Conservation (phyloP, 2,113 vertebrate species). For the Oxygymnocypris stewartii region DNA sequence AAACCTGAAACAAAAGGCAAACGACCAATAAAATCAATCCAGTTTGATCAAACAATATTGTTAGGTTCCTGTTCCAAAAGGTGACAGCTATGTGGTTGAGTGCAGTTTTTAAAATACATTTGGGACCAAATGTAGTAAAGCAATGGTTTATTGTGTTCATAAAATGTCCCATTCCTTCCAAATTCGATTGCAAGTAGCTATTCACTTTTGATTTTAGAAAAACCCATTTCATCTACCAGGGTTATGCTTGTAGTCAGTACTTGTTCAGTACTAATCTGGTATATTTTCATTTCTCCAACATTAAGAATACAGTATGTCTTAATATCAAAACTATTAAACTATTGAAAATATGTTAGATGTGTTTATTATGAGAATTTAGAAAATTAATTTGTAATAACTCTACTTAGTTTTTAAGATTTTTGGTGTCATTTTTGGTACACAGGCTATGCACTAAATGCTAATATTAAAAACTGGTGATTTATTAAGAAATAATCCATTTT, state of each 20-base stretch:
- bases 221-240: neutral
- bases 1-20: neutral
- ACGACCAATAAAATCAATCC: neutral
- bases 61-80: neutral
- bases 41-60: slow-evolving; percentile 30
- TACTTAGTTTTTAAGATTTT: neutral
- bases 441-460: neutral
- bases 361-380: neutral
- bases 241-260: neutral
- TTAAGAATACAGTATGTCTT: neutral
- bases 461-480: neutral
- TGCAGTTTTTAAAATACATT: slow-evolving; percentile 8
- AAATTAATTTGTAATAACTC: neutral
- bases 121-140: slow-evolving; percentile 2
- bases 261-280: neutral
- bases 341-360: no score
- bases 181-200: neutral
- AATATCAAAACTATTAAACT: neutral
- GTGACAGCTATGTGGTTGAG: slow-evolving; percentile 12
- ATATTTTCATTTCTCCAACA: neutral
- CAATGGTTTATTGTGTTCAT: slow-evolving; percentile 9
- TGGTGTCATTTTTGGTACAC: no score
- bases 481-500: neutral
- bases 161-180: neutral
- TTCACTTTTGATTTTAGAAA: neutral